These are phyloP conservation scores for Carlito syrichta DNA, from an alignment of 2,113 vertebrate species.

Conservation along the genomic window DNA sequence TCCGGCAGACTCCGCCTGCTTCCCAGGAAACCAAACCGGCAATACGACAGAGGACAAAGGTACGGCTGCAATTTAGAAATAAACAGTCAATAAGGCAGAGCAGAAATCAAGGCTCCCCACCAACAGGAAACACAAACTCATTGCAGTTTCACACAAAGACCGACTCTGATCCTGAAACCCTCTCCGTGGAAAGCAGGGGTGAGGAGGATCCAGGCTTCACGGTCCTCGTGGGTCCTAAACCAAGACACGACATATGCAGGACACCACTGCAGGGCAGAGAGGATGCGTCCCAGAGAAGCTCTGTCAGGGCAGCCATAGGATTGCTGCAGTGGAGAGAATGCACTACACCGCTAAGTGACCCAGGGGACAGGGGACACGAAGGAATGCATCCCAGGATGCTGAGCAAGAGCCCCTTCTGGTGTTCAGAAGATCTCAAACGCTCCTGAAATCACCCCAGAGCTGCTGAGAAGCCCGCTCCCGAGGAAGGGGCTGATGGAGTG, in stretches of 20 bases:
- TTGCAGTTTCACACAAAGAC: neutral
- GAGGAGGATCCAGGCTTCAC: too few relatives aligned
- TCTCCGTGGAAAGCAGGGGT: fast-evolving
- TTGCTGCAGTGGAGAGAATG: fast-evolving
- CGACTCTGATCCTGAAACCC: neutral
- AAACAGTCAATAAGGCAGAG: neutral
- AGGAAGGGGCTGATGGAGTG: fast-evolving
- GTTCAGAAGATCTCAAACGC: neutral
- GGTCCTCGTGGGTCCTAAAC: neutral
- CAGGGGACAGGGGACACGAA: fast-evolving
- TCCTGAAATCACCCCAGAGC: neutral
- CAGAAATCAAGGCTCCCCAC: neutral
- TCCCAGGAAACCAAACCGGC: neutral
- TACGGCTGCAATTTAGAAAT: neutral
- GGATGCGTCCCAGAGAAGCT: fast-evolving
- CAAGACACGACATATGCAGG: fast-evolving
- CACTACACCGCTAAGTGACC: fast-evolving
- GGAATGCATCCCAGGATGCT: fast-evolving
- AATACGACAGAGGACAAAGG: fast-evolving
- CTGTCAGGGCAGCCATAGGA: fast-evolving
- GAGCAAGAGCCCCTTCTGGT: fast-evolving
- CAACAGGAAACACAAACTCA: neutral
- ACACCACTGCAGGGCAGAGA: fast-evolving
- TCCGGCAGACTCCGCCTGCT: fast-evolving
- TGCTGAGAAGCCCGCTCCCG: fast-evolving